Percentiles rank a stretch among this genome's conserved stretches.
phyloP scores from a whole-genome alignment of 2,113 vertebrate species.

The Callocephalon fimbriatum region DNA sequence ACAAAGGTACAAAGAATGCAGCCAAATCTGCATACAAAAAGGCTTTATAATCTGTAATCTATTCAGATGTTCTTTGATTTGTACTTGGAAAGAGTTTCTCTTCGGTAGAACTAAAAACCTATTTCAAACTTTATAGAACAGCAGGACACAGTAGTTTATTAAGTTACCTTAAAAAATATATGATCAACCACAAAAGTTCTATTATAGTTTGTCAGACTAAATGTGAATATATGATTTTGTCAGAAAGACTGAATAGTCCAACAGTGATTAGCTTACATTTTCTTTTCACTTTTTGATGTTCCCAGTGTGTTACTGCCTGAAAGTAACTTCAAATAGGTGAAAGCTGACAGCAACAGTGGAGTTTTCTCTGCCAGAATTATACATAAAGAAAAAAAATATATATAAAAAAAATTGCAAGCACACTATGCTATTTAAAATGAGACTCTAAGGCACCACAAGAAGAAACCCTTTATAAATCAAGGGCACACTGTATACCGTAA shows the following conservation, averaged over 20 bases:
- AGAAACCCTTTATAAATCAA: conserved; percentile 26
- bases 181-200: neutral
- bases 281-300: neutral
- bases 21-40: neutral
- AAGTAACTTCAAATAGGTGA: neutral
- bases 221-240: neutral
- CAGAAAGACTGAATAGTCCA: neutral
- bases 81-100: neutral
- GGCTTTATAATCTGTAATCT: neutral
- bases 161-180: neutral
- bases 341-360: neutral
- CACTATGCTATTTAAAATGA: neutral
- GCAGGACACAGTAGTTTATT: neutral
- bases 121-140: neutral
- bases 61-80: neutral
- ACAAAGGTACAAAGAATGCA: neutral
- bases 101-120: neutral
- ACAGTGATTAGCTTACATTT: neutral
- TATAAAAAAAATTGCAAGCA: neutral
- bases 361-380: neutral
- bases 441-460: conserved; percentile 26
- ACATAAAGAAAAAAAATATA: neutral
- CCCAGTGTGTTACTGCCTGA: neutral
- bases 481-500: neutral
- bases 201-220: neutral